A percentile compares a stretch with the other conserved stretches of the same genome.
Conservation (phyloP, 2,797 vertebrate genomes). For the Steatocranus sp. region DNA sequence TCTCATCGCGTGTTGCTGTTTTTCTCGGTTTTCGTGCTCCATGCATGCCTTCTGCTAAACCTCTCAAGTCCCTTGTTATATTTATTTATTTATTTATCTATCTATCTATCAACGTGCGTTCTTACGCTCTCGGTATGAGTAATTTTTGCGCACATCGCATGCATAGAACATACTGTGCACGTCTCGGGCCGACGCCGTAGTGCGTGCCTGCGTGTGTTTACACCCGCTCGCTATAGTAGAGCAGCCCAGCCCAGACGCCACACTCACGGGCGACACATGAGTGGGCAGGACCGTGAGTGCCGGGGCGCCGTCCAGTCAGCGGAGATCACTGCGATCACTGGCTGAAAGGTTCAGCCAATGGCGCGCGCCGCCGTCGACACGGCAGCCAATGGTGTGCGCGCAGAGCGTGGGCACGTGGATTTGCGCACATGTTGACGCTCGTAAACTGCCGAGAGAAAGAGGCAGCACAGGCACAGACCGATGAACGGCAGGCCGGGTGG, state of each 20-base stretch:
- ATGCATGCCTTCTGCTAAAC: neutral
- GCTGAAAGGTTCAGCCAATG: conserved; percentile 57
- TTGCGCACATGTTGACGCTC: conserved; percentile 77
- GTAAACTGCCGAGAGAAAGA: conserved; percentile 62
- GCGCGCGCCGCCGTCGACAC: neutral
- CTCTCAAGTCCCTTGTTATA: neutral
- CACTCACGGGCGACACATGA: conserved; percentile 65
- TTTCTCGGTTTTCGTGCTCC: neutral
- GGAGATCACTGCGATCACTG: conserved; percentile 54
- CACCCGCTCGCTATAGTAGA: conserved; percentile 49
- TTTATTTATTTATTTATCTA: neutral
- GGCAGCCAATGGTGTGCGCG: conserved; percentile 60
- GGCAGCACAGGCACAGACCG: conserved; percentile 42
- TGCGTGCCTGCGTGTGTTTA: conserved; percentile 50
- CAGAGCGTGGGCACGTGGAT: conserved; percentile 78
- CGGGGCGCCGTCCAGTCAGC: conserved; percentile 52
- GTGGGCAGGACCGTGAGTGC: conserved; percentile 49
- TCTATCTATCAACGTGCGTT: neutral
- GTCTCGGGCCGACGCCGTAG: neutral
- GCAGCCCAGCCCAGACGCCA: conserved; percentile 17
- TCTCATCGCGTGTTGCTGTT: neutral
- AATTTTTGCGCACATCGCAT: neutral
- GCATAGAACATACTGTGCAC: conserved; percentile 2
- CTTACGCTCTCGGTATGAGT: neutral
- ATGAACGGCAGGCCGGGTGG: conserved; percentile 32